phyloP scores from a whole-genome alignment of 1,140 invertebrate species.

The Ladona fulva region DNA sequence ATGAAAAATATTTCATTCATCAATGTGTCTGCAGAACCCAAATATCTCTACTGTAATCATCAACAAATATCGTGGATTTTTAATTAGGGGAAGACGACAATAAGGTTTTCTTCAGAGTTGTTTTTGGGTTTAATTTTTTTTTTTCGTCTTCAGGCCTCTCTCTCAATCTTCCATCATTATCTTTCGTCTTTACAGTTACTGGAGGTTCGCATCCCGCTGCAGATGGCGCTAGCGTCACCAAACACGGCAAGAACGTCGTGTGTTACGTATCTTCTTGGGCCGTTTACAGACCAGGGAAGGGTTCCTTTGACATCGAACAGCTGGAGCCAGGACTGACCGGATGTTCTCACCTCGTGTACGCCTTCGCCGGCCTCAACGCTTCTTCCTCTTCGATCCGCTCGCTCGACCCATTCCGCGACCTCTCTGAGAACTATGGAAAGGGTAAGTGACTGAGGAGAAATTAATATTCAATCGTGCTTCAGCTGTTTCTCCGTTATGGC shows the following conservation, averaged over 20 bases:
- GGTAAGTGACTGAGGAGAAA: slow-evolving; percentile 21
- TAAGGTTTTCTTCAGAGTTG: too few relatives aligned
- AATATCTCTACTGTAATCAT: too few relatives aligned
- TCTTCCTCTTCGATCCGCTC: slow-evolving; percentile 51
- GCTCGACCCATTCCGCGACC: slow-evolving; percentile 57
- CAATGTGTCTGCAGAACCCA: too few relatives aligned
- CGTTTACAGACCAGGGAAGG: slow-evolving; percentile 52
- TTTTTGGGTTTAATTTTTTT: too few relatives aligned
- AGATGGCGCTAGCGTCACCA: background rate
- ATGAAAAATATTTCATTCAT: too few relatives aligned
- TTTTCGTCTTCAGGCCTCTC: too few relatives aligned
- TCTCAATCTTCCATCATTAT: too few relatives aligned
- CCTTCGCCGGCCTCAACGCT: slow-evolving; percentile 70
- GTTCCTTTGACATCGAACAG: slow-evolving; percentile 55
- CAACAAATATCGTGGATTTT: too few relatives aligned
- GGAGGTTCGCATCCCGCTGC: background rate
- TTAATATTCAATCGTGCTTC: too few relatives aligned
- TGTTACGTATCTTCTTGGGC: slow-evolving; percentile 76
- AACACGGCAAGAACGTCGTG: slow-evolving; percentile 55
- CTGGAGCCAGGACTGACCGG: slow-evolving; percentile 56
- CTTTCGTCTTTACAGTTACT: background rate
- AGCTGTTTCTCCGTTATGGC: too few relatives aligned
- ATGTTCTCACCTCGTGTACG: slow-evolving; percentile 82
- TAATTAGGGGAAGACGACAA: too few relatives aligned
- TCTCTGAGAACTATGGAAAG: slow-evolving; percentile 59